Percentiles rank a stretch among this genome's conserved stretches.
These are phyloP conservation scores for Phocides pigmalion DNA, from an alignment of 1,140 invertebrate species.

Conservation along the genomic window DNA sequence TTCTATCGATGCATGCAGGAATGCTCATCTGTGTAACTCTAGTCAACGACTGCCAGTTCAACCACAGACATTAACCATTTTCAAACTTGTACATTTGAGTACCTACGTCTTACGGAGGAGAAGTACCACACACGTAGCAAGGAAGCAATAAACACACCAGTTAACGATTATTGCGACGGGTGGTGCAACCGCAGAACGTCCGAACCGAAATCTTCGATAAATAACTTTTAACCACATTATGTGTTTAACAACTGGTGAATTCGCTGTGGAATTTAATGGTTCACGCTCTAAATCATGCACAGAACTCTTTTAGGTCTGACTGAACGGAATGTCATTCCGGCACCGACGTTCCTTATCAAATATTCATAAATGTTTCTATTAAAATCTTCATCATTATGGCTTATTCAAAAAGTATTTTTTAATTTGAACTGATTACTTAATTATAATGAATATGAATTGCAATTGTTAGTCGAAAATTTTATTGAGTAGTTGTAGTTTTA, in stretches of 20 bases:
- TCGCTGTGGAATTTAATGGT: conserved; percentile 3
- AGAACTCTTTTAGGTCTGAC: not conserved
- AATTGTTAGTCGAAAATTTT: too few species aligned
- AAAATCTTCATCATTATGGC: too few species aligned
- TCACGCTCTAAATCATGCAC: conserved; percentile 9
- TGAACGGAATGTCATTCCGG: not conserved
- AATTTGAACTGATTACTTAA: too few species aligned
- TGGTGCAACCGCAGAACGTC: conserved; percentile 24
- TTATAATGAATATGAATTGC: too few species aligned
- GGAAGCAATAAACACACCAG: conserved; percentile 29
- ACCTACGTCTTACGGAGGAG: not conserved
- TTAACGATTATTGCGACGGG: conserved; percentile 31
- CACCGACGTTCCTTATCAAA: too few species aligned
- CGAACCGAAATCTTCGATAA: conserved; percentile 32
- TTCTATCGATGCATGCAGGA: too few species aligned
- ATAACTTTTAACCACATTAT: conserved; percentile 27
- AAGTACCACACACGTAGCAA: conserved; percentile 32
- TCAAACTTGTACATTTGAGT: not conserved
- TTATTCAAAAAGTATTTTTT: too few species aligned
- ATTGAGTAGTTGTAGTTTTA: too few species aligned
- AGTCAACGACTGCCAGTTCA: not conserved
- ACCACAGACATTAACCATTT: not conserved
- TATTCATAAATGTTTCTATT: too few species aligned
- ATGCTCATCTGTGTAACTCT: too few species aligned
- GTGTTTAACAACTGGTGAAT: conserved; percentile 19